Evolutionary conservation across 2,113 vertebrate genomes (phyloP).

Genomic region (Martes martes): DNA sequence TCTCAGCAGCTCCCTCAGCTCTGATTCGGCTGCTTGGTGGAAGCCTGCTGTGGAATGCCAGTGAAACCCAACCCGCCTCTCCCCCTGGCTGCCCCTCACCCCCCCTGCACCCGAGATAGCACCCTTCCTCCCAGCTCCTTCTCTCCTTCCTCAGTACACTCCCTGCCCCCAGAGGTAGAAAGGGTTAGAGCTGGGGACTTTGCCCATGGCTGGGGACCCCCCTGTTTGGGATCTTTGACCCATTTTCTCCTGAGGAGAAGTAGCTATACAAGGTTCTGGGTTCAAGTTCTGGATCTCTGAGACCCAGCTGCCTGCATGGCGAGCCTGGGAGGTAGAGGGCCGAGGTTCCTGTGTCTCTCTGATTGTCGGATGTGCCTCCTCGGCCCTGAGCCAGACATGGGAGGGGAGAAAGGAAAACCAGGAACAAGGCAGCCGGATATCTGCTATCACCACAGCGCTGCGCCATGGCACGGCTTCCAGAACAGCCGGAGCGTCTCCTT

Average conservation of each 20-base stretch:
- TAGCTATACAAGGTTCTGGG: neutral
- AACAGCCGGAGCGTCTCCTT: neutral
- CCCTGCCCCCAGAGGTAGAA: neutral
- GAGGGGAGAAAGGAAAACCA: neutral
- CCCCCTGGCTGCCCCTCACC: neutral
- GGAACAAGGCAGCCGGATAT: neutral
- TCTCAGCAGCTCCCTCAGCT: slow-evolving; percentile 13
- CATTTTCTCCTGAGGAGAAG: neutral
- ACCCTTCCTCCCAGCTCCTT: neutral
- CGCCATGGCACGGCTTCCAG: too few species aligned
- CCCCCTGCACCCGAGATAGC: neutral
- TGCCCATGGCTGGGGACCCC: too few species aligned
- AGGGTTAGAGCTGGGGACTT: neutral
- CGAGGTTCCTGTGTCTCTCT: neutral
- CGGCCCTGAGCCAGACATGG: neutral
- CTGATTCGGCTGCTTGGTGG: slow-evolving; percentile 53
- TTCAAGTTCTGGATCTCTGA: slow-evolving; percentile 36
- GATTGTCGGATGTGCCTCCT: neutral
- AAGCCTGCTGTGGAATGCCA: slow-evolving; percentile 6
- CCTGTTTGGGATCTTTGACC: neutral
- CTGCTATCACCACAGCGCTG: neutral
- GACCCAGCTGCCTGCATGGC: neutral
- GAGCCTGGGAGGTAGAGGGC: neutral
- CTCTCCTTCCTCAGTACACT: neutral
- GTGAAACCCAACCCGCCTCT: neutral